Evolutionary conservation across 2,113 vertebrate genomes (phyloP).

Genomic region (Cygnus atratus): DNA sequence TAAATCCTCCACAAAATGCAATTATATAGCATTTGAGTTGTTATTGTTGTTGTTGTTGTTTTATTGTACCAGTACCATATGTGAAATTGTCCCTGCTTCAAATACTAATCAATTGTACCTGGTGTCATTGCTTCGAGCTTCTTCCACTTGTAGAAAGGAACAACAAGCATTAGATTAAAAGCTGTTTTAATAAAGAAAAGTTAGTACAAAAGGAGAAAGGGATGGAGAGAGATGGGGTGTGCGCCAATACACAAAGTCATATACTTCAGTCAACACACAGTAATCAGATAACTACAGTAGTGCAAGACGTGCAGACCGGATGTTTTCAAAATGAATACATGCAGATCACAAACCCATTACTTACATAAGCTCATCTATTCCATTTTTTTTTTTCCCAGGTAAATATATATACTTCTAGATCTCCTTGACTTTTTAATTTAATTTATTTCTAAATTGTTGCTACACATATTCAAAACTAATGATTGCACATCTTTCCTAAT

Average conservation of each 20-base stretch:
- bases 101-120: background rate
- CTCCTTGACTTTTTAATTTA: background rate
- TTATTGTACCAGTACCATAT: background rate
- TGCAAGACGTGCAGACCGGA: background rate
- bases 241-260: background rate
- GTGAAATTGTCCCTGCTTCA: background rate
- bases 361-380: background rate
- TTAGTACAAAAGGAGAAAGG: accelerated
- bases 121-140: background rate
- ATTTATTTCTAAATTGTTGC: background rate
- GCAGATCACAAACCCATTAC: background rate
- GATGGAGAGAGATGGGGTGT: background rate
- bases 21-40: background rate
- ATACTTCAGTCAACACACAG: background rate
- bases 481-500: background rate
- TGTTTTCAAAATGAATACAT: background rate
- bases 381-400: background rate
- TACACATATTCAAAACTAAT: background rate
- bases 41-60: no score
- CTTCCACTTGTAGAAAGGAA: background rate
- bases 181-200: background rate
- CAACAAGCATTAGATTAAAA: background rate
- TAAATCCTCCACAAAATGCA: background rate
- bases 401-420: background rate
- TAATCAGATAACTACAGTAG: background rate